Evolutionary conservation across 2,888 invertebrate genomes (phyloP).

Genomic region (Blastobasis adustella): DNA sequence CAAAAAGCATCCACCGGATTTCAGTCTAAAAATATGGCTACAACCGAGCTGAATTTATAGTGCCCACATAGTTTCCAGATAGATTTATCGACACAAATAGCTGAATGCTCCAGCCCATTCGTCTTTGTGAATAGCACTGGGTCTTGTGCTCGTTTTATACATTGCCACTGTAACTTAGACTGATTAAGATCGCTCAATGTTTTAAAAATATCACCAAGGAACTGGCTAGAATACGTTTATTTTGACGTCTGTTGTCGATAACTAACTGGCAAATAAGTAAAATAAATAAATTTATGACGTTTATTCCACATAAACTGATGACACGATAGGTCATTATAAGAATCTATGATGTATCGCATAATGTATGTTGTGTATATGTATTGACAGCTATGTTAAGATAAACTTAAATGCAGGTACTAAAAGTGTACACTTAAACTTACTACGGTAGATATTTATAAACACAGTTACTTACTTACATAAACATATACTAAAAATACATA

Average conservation of each 20-base stretch:
- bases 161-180: neutral
- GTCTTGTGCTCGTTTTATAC: neutral
- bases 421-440: no score
- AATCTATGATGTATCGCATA: no score
- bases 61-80: conserved; percentile 11
- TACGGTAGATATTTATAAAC: no score
- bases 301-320: conserved; percentile 7
- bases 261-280: neutral
- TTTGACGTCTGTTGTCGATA: neutral
- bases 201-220: neutral
- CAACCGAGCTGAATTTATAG: conserved; percentile 14
- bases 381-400: no score
- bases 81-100: conserved; percentile 18
- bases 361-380: no score
- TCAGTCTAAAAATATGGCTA: conserved; percentile 14
- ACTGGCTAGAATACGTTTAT: neutral
- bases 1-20: no score
- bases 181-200: neutral
- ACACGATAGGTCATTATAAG: no score
- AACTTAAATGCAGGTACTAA: no score
- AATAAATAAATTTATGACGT: neutral
- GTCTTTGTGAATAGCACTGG: conserved; percentile 4
- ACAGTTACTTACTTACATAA: no score
- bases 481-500: no score
- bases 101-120: conserved; percentile 1